These are phyloP conservation scores for Novumbra hubbsi DNA, from an alignment of 2,797 vertebrate genomes.

Conservation along the genomic window DNA sequence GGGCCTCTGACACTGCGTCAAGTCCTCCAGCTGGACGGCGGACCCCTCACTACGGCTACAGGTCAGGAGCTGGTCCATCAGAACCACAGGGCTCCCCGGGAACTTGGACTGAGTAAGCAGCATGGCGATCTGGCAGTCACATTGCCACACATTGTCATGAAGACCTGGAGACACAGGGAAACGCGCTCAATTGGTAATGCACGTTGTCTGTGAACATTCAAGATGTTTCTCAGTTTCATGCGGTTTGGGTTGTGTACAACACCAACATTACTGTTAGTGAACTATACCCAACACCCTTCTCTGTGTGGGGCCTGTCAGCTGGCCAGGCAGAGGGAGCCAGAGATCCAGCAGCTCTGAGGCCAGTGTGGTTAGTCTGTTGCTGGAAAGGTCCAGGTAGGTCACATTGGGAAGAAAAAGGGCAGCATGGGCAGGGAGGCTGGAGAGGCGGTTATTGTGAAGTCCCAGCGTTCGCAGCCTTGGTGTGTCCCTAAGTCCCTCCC, in stretches of 20 bases:
- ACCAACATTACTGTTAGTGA: neutral
- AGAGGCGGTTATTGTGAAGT: conserved; percentile 87
- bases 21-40: conserved; percentile 72
- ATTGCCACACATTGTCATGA: conserved; percentile 93
- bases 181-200: neutral
- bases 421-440: conserved; percentile 78
- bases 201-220: neutral
- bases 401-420: conserved; percentile 81
- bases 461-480: conserved; percentile 84
- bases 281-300: conserved; percentile 60
- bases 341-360: conserved; percentile 85
- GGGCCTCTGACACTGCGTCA: conserved; percentile 84
- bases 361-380: conserved; percentile 86
- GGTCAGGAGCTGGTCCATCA: conserved; percentile 81
- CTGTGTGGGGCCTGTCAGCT: conserved; percentile 31
- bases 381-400: conserved; percentile 89
- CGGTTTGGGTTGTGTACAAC: neutral
- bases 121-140: conserved; percentile 90
- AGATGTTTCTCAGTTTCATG: neutral
- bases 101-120: conserved; percentile 83
- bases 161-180: conserved; percentile 73
- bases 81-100: conserved; percentile 70
- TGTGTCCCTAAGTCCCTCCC: conserved; percentile 87
- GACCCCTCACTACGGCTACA: conserved; percentile 74
- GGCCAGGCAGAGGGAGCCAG: conserved; percentile 70